These are phyloP conservation scores for Neomorphus geoffroyi DNA, from an alignment of 2,797 vertebrate genomes.

Conservation along the genomic window DNA sequence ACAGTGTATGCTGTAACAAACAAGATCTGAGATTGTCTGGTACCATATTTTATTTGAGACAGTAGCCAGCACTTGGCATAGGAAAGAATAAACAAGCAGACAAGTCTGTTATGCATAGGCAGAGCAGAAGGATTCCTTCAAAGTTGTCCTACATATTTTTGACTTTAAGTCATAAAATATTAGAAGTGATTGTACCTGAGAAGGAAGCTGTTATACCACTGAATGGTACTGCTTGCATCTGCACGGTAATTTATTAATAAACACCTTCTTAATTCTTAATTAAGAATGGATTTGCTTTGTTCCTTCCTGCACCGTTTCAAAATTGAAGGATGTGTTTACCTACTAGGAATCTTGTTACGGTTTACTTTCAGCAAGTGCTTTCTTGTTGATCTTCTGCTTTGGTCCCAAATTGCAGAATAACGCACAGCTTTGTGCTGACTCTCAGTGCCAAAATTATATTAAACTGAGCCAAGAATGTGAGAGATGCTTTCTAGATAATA, in stretches of 20 bases:
- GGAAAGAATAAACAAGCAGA: not conserved
- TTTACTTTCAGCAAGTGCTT: not conserved
- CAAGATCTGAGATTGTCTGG: not conserved
- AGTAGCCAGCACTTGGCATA: not conserved
- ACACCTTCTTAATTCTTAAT: not conserved
- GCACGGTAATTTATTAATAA: not conserved
- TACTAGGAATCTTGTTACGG: not conserved
- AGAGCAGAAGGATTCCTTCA: not conserved
- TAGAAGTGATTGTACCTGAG: not conserved
- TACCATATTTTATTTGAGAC: not conserved
- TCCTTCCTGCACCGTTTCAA: not conserved
- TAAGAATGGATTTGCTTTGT: not conserved
- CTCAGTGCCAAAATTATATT: not conserved
- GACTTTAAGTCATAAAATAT: not conserved
- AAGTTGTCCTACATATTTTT: not conserved
- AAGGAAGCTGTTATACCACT: not conserved
- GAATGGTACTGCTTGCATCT: not conserved
- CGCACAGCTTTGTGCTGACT: not conserved
- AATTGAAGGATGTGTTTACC: not conserved
- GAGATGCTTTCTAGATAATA: not conserved
- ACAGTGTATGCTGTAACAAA: not conserved
- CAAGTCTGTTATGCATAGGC: not conserved
- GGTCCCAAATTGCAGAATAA: not conserved
- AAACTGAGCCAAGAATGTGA: not conserved
- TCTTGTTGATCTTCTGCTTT: not conserved